phyloP scores from a whole-genome alignment of 2,113 vertebrate genomes.

The Sisor rabdophorus region DNA sequence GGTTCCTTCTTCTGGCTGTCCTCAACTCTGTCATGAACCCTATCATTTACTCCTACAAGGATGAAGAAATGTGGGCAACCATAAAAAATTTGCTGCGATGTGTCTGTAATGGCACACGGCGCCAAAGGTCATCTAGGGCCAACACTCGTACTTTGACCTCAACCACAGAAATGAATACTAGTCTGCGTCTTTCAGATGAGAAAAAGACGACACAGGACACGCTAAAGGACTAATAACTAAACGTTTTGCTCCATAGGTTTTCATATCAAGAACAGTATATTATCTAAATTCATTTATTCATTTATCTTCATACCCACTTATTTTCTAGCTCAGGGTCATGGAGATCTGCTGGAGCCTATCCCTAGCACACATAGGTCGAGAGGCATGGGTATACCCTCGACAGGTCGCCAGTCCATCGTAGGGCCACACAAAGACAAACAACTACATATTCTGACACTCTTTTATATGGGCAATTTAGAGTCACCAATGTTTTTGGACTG shows the following conservation, averaged over 20 bases:
- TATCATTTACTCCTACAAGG: conserved; percentile 97
- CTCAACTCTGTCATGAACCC: conserved; percentile 96
- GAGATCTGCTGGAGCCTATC: too few relatives aligned
- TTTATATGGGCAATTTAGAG: too few relatives aligned
- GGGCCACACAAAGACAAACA: too few relatives aligned
- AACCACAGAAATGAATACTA: conserved; percentile 65
- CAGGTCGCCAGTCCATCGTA: too few relatives aligned
- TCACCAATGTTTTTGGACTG: too few relatives aligned
- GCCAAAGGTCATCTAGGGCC: conserved; percentile 73
- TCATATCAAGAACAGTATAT: not conserved
- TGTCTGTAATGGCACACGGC: conserved; percentile 70
- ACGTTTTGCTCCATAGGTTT: not conserved
- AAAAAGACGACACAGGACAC: conserved; percentile 52
- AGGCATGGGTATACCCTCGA: too few relatives aligned
- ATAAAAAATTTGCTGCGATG: conserved; percentile 87
- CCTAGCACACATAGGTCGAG: too few relatives aligned
- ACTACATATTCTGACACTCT: too few relatives aligned
- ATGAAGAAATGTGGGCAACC: conserved; percentile 93
- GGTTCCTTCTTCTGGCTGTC: conserved; percentile 90
- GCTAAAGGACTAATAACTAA: conserved; percentile 54
- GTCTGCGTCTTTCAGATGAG: conserved; percentile 62
- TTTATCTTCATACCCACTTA: too few relatives aligned
- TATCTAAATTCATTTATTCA: too few relatives aligned
- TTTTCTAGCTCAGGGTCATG: too few relatives aligned
- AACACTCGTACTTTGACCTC: conserved; percentile 76